phyloP scores from a whole-genome alignment of 2,113 vertebrate genomes.

The Heteronetta atricapilla region DNA sequence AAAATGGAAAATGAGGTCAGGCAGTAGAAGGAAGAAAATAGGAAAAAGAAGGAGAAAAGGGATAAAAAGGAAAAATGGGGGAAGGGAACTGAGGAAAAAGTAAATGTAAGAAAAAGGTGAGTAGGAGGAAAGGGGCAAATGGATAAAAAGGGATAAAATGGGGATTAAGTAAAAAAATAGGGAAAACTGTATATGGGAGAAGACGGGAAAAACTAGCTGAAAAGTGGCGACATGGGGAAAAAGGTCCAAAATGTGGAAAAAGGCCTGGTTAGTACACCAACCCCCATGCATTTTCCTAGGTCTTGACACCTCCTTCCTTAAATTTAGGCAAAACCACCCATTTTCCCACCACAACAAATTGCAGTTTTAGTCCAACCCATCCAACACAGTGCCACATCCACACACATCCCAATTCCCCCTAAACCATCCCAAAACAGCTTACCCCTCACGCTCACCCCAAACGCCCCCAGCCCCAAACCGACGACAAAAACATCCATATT shows the following conservation, averaged over 20 bases:
- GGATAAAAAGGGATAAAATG: background rate
- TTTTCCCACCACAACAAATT: background rate
- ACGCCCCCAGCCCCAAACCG: background rate
- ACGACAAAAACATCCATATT: background rate
- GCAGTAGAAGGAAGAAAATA: background rate
- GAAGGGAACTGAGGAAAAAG: too few relatives aligned
- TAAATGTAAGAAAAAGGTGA: background rate
- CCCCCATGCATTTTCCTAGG: too few relatives aligned
- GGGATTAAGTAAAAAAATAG: background rate
- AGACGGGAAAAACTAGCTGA: background rate
- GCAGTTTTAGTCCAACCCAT: accelerated
- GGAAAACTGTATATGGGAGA: background rate
- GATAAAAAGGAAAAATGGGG: background rate
- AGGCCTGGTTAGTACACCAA: background rate
- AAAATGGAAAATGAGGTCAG: background rate
- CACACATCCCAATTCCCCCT: accelerated
- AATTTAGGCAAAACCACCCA: background rate
- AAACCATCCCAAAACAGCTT: background rate
- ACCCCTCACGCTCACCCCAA: too few relatives aligned
- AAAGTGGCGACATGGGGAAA: background rate
- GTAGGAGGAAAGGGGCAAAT: background rate
- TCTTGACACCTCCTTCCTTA: background rate
- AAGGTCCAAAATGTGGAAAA: background rate
- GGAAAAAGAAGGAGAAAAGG: background rate
- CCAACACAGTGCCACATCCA: accelerated